phyloP scores from a whole-genome alignment of 2,113 vertebrate genomes.

The Dasypus novemcinctus region DNA sequence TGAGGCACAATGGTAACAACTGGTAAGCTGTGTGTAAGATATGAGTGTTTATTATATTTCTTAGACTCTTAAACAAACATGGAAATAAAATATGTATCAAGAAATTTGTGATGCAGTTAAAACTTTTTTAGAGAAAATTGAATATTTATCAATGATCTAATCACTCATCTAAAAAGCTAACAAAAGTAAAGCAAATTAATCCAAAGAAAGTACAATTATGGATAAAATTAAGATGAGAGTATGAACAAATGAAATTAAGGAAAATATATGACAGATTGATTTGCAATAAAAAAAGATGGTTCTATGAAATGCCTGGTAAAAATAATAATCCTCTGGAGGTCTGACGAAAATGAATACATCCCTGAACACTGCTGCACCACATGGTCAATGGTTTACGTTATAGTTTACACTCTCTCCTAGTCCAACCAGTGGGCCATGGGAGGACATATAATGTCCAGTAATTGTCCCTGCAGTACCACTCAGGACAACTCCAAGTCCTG shows the following conservation, averaged over 20 bases:
- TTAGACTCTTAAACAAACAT: not conserved
- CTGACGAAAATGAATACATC: not conserved
- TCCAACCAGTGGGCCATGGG: no score
- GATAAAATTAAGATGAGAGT: not conserved
- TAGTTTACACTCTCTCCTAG: no score
- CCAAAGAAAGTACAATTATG: not conserved
- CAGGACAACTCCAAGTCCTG: no score
- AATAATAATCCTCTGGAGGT: not conserved
- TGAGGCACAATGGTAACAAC: not conserved
- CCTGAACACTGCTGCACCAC: no score
- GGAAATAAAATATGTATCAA: not conserved
- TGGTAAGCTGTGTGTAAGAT: not conserved
- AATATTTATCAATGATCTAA: not conserved
- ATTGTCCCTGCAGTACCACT: no score
- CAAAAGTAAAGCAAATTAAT: not conserved
- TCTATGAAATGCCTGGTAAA: not conserved
- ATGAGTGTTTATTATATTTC: not conserved
- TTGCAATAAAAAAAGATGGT: not conserved
- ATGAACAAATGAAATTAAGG: not conserved
- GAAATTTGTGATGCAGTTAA: not conserved
- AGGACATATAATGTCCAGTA: no score
- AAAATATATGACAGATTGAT: not conserved
- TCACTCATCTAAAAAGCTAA: not conserved
- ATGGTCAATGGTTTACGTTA: no score
- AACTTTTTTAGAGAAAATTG: not conserved